Conservation (phyloP, 1,140 invertebrate genomes). For the Pseudomyrmex gracilis region DNA sequence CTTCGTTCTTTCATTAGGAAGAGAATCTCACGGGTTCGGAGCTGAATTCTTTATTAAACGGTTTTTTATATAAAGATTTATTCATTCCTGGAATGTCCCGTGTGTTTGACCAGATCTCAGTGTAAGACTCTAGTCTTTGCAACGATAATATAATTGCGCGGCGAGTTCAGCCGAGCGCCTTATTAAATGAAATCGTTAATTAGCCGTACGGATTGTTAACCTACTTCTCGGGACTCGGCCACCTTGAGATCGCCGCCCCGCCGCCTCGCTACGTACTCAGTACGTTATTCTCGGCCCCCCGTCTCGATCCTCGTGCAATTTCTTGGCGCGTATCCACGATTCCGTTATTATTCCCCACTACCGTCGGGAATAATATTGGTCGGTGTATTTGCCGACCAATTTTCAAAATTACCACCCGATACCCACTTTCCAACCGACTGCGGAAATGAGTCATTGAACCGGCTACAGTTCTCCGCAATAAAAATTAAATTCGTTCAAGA, state of each 20-base stretch:
- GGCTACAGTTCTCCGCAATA: not conserved
- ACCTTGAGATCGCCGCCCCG: not conserved
- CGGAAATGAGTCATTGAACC: constrained; percentile 17
- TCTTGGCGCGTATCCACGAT: constrained; percentile 35
- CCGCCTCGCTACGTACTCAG: not conserved
- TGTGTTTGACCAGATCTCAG: constrained; percentile 18
- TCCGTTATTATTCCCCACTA: constrained; percentile 38
- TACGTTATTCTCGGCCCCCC: not conserved
- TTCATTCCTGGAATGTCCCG: not conserved
- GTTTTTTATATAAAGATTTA: not conserved
- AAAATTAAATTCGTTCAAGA: not conserved
- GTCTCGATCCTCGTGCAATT: constrained; percentile 15
- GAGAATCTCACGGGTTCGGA: not conserved
- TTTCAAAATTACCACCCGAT: constrained; percentile 45
- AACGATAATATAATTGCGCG: constrained; percentile 33
- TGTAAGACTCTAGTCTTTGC: constrained; percentile 16
- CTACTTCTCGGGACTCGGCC: constrained; percentile 38
- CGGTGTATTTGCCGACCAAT: constrained; percentile 27
- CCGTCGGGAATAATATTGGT: too few species aligned
- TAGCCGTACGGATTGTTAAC: constrained; percentile 60
- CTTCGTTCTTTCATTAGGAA: not conserved
- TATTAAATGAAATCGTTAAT: constrained; percentile 65
- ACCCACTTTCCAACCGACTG: not conserved
- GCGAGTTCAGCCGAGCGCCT: constrained; percentile 33
- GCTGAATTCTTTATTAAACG: not conserved